Conservation (phyloP, 2,888 invertebrate species). For the Lithophane semibrunnea region DNA sequence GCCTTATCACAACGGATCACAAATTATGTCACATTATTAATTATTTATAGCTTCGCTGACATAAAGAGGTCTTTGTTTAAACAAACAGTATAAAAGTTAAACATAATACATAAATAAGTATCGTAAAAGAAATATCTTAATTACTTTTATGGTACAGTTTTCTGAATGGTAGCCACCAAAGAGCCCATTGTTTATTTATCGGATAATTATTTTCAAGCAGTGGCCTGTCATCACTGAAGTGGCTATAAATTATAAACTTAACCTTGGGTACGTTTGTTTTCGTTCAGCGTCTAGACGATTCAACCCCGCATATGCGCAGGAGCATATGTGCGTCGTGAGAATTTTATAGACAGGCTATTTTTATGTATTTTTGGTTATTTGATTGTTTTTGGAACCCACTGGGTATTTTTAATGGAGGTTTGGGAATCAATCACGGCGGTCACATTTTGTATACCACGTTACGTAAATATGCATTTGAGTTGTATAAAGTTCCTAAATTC, state of each 20-base stretch:
- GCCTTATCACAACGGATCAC: background rate
- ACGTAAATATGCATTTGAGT: background rate
- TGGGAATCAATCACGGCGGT: background rate
- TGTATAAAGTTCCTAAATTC: background rate
- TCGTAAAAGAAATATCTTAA: conserved; percentile 53
- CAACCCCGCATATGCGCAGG: conserved; percentile 59
- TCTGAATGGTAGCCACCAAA: conserved; percentile 61
- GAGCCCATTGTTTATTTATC: conserved; percentile 82
- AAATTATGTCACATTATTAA: background rate
- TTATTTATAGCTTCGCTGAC: conserved; percentile 22
- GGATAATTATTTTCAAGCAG: conserved; percentile 79
- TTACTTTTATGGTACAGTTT: conserved; percentile 49
- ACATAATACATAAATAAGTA: conserved; percentile 41
- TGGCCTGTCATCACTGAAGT: conserved; percentile 84
- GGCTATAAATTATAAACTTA: conserved; percentile 88
- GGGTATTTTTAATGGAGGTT: conserved; percentile 29
- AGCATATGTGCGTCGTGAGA: conserved; percentile 80
- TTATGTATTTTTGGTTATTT: conserved; percentile 53
- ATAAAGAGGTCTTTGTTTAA: conserved; percentile 41
- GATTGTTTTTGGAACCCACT: conserved; percentile 57
- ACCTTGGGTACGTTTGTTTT: conserved; percentile 88
- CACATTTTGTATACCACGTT: too few species aligned
- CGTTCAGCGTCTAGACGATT: conserved; percentile 79
- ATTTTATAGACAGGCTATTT: conserved; percentile 69
- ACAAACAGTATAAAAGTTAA: conserved; percentile 24